A percentile compares a stretch with the other conserved stretches of the same genome.
phyloP scores from a whole-genome alignment of 53 echinoderm and acorn worm species.

The Echinometra lucunter region DNA sequence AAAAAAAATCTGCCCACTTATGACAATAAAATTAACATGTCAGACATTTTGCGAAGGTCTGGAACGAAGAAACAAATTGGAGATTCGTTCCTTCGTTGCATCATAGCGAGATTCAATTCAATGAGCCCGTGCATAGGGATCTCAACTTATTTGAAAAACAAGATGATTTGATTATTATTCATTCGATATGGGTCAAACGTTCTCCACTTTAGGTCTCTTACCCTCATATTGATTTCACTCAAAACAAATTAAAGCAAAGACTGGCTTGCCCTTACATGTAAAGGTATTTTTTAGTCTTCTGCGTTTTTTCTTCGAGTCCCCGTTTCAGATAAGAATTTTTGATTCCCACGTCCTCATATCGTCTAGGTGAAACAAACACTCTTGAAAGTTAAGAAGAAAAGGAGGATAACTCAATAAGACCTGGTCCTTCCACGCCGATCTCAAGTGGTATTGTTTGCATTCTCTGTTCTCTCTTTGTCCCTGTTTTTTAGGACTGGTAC shows the following conservation, averaged over 20 bases:
- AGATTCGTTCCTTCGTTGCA: no score
- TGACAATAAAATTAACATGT: no score
- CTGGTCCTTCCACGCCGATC: neutral
- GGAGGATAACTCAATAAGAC: constrained; percentile 56
- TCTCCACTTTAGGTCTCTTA: no score
- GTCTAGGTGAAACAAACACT: constrained; percentile 64
- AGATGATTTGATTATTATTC: no score
- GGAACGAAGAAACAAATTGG: no score
- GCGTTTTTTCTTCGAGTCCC: neutral
- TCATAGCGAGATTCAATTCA: no score
- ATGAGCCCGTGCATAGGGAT: no score
- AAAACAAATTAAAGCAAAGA: neutral
- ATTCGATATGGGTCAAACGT: no score
- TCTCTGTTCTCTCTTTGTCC: constrained; percentile 31
- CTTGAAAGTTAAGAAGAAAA: constrained; percentile 62
- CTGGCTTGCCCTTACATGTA: neutral
- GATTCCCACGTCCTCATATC: constrained; percentile 61
- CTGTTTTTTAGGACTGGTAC: constrained; percentile 51
- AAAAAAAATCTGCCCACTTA: no score
- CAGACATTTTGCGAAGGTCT: no score
- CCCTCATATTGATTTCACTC: neutral
- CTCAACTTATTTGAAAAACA: no score
- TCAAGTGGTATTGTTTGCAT: constrained; percentile 57
- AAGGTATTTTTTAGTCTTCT: neutral
- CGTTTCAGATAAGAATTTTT: constrained; percentile 12